Conservation (phyloP, 1,140 invertebrate species). For the Drosophila tropicalis region DNA sequence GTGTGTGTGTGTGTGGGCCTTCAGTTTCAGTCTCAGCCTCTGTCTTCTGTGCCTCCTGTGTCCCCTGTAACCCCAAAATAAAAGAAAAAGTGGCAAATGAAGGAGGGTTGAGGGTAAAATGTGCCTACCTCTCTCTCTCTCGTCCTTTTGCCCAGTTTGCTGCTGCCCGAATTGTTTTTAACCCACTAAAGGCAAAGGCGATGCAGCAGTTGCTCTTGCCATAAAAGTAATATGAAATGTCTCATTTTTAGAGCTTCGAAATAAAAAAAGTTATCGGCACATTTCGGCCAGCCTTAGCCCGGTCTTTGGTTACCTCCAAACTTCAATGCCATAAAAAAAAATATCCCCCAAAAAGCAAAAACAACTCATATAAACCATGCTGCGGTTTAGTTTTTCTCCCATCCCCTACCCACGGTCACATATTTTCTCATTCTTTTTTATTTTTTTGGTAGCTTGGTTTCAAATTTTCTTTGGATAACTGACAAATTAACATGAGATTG, state of each 20-base stretch:
- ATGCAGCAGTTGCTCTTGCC: conserved; percentile 69
- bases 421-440: neutral
- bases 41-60: conserved; percentile 38
- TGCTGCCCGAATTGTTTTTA: conserved; percentile 71
- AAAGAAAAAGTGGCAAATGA: conserved; percentile 24
- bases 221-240: conserved; percentile 81
- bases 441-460: too few relatives aligned
- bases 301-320: conserved; percentile 26
- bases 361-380: conserved; percentile 48
- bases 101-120: neutral
- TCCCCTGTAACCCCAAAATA: conserved; percentile 59
- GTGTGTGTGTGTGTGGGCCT: conserved; percentile 35
- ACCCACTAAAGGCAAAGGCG: conserved; percentile 51
- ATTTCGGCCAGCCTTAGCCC: conserved; percentile 53
- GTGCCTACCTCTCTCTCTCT: neutral
- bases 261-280: conserved; percentile 78
- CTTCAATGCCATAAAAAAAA: conserved; percentile 4
- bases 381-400: conserved; percentile 52
- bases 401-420: neutral
- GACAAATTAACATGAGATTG: neutral
- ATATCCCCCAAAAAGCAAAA: conserved; percentile 13
- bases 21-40: conserved; percentile 5
- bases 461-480: neutral
- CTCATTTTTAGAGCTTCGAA: conserved; percentile 81
- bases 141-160: conserved; percentile 16